Base-by-base conservation (phyloP, 1,140 invertebrate genomes). In the Drosophila aff. region DNA sequence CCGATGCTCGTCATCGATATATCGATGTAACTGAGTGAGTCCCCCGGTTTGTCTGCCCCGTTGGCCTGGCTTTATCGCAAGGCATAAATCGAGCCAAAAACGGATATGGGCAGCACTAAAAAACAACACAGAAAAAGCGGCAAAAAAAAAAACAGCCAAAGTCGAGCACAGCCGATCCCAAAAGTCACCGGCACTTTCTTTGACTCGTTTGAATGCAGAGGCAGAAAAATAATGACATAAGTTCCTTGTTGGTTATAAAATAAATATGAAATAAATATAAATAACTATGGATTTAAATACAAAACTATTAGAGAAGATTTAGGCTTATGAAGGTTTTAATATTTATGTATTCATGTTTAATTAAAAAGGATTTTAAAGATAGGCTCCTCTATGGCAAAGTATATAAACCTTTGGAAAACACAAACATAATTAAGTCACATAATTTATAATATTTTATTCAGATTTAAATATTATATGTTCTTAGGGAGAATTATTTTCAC, bases 11-110 rank as follows among this genome's bases (percentile, higher is more conserved):
- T 74, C 53, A 82, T 63, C 64, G 62, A 62, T 69, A 65, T 57
- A 52, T 66, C 67, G 79, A 76, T 89, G 74, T 87, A 80, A 89
- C 84, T 87, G 60, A 83, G 76, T 83, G 81, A 74, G 76, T 68
- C 53, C 47, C 58, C 59, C 58, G 49, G 31, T 63, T 41, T 63
- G 72, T 55, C 58, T 53, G 49, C 49, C 57, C 33, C 49, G 65
- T 60, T 52, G 64, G 59, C 43, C 64, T 77, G 71, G 10, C 53
- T 52, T 82, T 80, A 90, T 85, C 85, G 78, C 81, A 76, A 85
- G 81, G 85, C 85, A 90, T 90, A 85, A 90, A 90, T 90, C 81
- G 85, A 85, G 71, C 76, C 79, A 90, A 91, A 90, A 90, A 90
- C 85, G 85, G 85, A 90, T 90, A 90, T 85, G 80, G 83, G 41